Evolutionary conservation across 2,888 invertebrate genomes (phyloP), one percentile per base, ranked within the genome.

Genomic region (Parthenolecanium corni): DNA sequence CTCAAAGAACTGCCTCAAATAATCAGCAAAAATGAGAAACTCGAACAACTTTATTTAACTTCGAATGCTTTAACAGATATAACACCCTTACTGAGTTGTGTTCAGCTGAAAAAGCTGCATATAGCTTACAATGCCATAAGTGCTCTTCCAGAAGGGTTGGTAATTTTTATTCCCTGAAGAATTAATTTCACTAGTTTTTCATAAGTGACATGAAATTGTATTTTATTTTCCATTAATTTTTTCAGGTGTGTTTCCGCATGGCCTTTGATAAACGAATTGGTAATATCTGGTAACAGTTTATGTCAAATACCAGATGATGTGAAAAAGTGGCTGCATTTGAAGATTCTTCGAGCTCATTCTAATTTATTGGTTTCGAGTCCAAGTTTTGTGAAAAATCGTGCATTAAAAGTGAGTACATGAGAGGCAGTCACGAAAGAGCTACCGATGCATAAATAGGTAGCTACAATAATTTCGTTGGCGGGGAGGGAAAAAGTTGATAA

Each of bases 211-310:
- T 20, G 16, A n/a, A 44, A 44, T 1, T n/a, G 6, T 44, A 1
- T n/a, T 16, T 18, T 44, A 44, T 44, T 5, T 44, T 44, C 16
- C 2, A 16, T 44, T 5, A 2, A 5, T n/a, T 5, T 18, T 40
- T 66, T n/a, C 68, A 78, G 82, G 67, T 86, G 86, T 70, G 78
- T 85, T 24, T 79, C 79, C 54, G 82, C 81, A 69, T 89, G 89
- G 89, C 78, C 80, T 1, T 84, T 86, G 68, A 77, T 90, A 67
- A 89, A 90, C 75, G 89, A 89, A 71, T 73, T 91, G 36, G 83
- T 89, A 1, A 71, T 90, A 52, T 89, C 89, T 1, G 90, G 90
- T 36, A 91, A 91, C 71, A 81, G 83, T 70, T 76, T 91, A 58
- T 78, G 83, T 38, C 81, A 80, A 70, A 76, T 90, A 62, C 89